phyloP scores from a whole-genome alignment of 2,113 vertebrate species.

The Tenebrosternarchus preto region DNA sequence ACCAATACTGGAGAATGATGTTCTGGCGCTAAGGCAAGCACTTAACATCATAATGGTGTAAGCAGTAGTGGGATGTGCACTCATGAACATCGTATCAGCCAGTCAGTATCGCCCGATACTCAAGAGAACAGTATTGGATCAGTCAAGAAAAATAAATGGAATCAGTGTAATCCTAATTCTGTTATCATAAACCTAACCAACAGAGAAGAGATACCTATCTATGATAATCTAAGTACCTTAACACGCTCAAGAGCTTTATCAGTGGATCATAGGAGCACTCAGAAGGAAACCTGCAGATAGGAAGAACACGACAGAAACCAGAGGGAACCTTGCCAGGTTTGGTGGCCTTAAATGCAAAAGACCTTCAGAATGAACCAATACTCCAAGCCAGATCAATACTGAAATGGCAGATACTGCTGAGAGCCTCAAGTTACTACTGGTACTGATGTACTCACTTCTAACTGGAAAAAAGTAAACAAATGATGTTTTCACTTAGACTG shows the following conservation, averaged over 20 bases:
- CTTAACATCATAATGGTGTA: too few species aligned
- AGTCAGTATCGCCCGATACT: too few species aligned
- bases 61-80: too few species aligned
- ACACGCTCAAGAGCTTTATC: conserved; percentile 52
- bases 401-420: background rate
- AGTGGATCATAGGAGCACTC: conserved; percentile 69
- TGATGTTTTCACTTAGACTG: background rate
- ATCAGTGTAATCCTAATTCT: too few species aligned
- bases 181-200: conserved; percentile 49
- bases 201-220: conserved; percentile 53
- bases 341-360: conserved; percentile 35
- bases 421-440: background rate
- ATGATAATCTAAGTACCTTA: conserved; percentile 65
- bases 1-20: too few species aligned
- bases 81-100: too few species aligned
- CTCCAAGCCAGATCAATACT: background rate
- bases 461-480: background rate
- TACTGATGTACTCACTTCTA: background rate
- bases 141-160: too few species aligned
- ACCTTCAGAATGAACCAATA: background rate
- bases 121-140: too few species aligned
- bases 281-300: conserved; percentile 78
- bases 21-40: too few species aligned
- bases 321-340: conserved; percentile 62
- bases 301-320: conserved; percentile 66